Conservation (phyloP, 1,140 invertebrate genomes). For the Eupeodes corollae region DNA sequence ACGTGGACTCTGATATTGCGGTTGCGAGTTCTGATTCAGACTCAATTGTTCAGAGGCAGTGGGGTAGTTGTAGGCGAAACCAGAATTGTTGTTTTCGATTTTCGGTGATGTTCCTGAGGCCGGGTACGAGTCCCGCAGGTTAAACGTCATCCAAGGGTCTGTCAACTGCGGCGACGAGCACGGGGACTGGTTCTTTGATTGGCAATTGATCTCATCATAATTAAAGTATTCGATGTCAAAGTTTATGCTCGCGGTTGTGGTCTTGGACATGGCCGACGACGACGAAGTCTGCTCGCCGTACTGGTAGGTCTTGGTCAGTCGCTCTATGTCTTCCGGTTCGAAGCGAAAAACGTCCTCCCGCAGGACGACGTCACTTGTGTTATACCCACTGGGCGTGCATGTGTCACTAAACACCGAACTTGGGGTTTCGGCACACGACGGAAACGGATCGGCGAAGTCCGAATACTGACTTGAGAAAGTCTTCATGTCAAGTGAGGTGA, state of each 20-base stretch:
- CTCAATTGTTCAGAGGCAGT: conserved; percentile 2
- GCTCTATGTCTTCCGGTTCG: conserved; percentile 34
- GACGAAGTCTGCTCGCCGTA: conserved; percentile 2
- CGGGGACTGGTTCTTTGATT: conserved; percentile 37
- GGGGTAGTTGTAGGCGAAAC: conserved; percentile 15
- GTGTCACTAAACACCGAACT: conserved; percentile 29
- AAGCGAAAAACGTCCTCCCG: conserved; percentile 34
- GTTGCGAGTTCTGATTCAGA: background rate
- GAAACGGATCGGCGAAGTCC: conserved; percentile 1
- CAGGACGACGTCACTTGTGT: conserved; percentile 15
- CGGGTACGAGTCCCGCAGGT: conserved; percentile 14
- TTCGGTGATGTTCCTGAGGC: background rate
- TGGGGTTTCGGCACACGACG: conserved; percentile 27
- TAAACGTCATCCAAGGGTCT: conserved; percentile 33
- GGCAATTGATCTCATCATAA: conserved; percentile 37
- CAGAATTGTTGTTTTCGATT: conserved; percentile 12
- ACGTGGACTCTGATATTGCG: background rate
- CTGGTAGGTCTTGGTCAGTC: conserved; percentile 18
- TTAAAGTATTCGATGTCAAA: conserved; percentile 36
- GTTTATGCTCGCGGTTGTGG: conserved; percentile 15
- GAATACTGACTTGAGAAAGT: too few relatives aligned
- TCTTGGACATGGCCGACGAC: conserved; percentile 5
- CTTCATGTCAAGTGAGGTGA: too few relatives aligned
- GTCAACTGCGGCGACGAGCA: conserved; percentile 33
- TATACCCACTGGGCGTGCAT: conserved; percentile 1